Evolutionary conservation across 2,888 invertebrate species (phyloP).

Genomic region (Tachystola acroxantha): DNA sequence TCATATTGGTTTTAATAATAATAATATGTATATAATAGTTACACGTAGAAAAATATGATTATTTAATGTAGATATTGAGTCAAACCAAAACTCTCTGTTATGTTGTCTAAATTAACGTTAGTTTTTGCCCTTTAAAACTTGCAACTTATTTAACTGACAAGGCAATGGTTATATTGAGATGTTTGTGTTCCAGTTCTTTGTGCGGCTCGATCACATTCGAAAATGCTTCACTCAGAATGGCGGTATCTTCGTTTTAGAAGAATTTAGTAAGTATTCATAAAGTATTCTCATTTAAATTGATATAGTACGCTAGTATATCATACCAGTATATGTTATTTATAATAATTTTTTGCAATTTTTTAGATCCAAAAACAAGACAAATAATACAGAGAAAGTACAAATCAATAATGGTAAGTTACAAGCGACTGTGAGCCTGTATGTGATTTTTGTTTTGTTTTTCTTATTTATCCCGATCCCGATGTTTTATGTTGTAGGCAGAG

Average conservation of each 20-base stretch:
- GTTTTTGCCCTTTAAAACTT: neutral
- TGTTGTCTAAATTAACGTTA: neutral
- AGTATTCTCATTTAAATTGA: no score
- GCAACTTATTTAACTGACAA: no score
- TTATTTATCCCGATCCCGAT: constrained; percentile 34
- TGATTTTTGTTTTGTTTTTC: constrained; percentile 34
- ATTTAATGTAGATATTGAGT: no score
- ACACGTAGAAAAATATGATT: neutral
- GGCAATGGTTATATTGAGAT: no score
- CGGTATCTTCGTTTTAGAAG: constrained; percentile 99
- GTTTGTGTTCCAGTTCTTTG: constrained; percentile 95
- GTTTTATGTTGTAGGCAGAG: constrained; percentile 84
- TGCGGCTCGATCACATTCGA: constrained; percentile 98
- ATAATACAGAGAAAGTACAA: constrained; percentile 98
- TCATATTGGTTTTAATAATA: no score
- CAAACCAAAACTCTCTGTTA: neutral
- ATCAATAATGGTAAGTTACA: constrained; percentile 94
- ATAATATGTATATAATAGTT: neutral
- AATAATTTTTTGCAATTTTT: no score
- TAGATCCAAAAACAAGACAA: constrained; percentile 97
- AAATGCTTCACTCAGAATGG: constrained; percentile 99
- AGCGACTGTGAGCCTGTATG: constrained; percentile 13
- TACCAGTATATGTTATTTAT: no score
- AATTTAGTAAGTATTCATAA: constrained; percentile 94
- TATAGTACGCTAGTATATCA: no score